Conservation (phyloP, 2,797 vertebrate genomes). For the Eospalax fontanierii region DNA sequence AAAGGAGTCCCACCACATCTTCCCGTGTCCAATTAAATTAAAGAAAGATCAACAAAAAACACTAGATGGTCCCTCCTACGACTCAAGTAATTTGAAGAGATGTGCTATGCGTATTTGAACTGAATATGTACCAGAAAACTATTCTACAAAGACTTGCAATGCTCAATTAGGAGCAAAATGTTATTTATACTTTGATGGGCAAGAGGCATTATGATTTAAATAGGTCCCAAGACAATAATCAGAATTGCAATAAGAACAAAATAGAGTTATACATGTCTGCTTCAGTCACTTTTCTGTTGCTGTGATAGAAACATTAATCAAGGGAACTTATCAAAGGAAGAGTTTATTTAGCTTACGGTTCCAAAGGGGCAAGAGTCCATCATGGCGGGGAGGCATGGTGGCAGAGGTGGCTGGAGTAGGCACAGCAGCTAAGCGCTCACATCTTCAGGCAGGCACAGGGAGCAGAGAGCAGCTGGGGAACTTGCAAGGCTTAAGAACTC, state of each 20-base stretch:
- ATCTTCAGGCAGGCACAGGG: too few relatives aligned
- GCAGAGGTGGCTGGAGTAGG: too few relatives aligned
- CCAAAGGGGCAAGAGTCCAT: too few relatives aligned
- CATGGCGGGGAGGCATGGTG: too few relatives aligned
- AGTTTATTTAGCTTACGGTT: too few relatives aligned
- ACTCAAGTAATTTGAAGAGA: slow-evolving; percentile 46
- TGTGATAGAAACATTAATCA: too few relatives aligned
- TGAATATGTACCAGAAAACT: slow-evolving; percentile 31
- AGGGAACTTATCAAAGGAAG: too few relatives aligned
- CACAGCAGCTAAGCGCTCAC: too few relatives aligned
- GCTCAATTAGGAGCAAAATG: background rate
- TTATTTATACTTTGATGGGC: background rate
- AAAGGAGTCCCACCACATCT: background rate
- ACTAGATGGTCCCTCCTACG: background rate
- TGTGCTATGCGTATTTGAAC: background rate
- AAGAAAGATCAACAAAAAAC: slow-evolving; percentile 17
- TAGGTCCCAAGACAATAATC: background rate
- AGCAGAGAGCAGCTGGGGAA: too few relatives aligned
- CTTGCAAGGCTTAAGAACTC: too few relatives aligned
- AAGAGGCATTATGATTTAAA: background rate
- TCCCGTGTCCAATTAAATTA: background rate
- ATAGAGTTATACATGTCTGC: fast-evolving
- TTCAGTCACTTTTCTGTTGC: too few relatives aligned
- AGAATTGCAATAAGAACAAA: background rate
- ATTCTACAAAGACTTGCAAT: background rate